Evolutionary conservation across 2,888 invertebrate genomes (phyloP).

Genomic region (Drosophila ustulata): DNA sequence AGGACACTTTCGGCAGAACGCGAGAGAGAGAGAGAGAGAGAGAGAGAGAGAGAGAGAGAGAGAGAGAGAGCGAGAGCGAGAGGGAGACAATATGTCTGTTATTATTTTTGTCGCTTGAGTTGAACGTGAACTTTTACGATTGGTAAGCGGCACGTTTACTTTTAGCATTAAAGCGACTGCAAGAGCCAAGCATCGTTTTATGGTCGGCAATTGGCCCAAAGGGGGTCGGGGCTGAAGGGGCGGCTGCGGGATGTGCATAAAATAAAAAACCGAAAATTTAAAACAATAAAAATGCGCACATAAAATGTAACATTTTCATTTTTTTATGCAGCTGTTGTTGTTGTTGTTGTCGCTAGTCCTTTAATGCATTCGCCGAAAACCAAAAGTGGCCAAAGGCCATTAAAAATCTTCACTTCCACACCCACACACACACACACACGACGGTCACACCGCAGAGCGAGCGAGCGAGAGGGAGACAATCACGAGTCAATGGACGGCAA

Average conservation of each 20-base stretch:
- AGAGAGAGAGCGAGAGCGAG: background rate
- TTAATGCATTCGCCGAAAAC: constrained; percentile 52
- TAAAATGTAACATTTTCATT: constrained; percentile 63
- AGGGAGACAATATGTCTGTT: background rate
- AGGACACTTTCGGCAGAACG: constrained; percentile 10
- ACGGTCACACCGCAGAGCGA: background rate
- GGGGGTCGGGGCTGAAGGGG: constrained; percentile 1
- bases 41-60: background rate
- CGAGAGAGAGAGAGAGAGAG: background rate
- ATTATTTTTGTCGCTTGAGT: constrained; percentile 10
- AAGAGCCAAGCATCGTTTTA: constrained; percentile 24
- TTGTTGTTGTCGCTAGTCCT: constrained; percentile 25
- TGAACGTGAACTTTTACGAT: constrained; percentile 58
- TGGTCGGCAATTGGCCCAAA: constrained; percentile 30
- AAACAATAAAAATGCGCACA: constrained; percentile 72
- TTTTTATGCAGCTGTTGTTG: background rate
- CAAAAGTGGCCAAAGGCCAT: constrained; percentile 62
- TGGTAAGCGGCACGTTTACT: constrained; percentile 68
- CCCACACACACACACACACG: background rate
- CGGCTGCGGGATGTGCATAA: constrained; percentile 8
- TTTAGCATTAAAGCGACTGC: constrained; percentile 63
- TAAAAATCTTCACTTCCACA: constrained; percentile 57
- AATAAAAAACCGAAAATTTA: constrained; percentile 52
- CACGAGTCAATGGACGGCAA: constrained; percentile 30
- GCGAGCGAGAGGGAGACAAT: constrained; percentile 13